Conservation (phyloP, 2,113 vertebrate genomes). For the Bubalus kerabau region DNA sequence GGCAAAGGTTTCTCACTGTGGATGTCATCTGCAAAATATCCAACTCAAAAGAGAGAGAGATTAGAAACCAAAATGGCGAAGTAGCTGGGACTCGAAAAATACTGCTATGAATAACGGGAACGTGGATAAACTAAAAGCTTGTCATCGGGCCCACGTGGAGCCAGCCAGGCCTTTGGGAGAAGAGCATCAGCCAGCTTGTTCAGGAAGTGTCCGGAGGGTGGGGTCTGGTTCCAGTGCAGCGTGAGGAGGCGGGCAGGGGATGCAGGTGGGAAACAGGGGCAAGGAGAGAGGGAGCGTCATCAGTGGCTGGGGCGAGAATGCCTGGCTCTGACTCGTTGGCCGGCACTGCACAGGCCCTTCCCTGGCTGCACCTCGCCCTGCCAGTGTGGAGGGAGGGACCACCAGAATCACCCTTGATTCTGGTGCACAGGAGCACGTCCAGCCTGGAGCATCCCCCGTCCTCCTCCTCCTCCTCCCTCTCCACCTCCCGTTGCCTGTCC, state of each 20-base stretch:
- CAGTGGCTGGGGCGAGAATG: not conserved
- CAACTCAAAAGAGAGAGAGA: not conserved
- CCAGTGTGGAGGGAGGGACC: not conserved
- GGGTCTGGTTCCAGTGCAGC: fast-evolving
- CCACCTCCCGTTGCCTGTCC: not conserved
- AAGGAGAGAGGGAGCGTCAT: fast-evolving
- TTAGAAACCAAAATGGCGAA: not conserved
- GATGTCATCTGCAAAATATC: not conserved
- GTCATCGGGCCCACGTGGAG: not conserved
- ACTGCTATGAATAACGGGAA: fast-evolving
- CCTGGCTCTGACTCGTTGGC: not conserved
- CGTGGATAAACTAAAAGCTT: fast-evolving
- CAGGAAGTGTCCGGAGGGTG: not conserved
- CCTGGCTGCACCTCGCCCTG: fast-evolving
- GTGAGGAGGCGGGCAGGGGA: too few relatives aligned
- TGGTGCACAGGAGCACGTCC: not conserved
- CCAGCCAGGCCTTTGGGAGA: not conserved
- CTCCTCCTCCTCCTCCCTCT: too few relatives aligned
- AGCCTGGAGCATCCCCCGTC: not conserved
- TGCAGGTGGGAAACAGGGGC: too few relatives aligned
- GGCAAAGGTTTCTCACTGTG: not conserved
- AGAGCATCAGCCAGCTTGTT: not conserved
- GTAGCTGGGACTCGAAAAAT: not conserved
- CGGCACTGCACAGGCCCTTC: not conserved
- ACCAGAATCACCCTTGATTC: not conserved